Percentiles rank a stretch among this genome's conserved stretches.
Conservation (phyloP, 92 coral and sea anemone genomes). For the Parazoanthus atlanticus region DNA sequence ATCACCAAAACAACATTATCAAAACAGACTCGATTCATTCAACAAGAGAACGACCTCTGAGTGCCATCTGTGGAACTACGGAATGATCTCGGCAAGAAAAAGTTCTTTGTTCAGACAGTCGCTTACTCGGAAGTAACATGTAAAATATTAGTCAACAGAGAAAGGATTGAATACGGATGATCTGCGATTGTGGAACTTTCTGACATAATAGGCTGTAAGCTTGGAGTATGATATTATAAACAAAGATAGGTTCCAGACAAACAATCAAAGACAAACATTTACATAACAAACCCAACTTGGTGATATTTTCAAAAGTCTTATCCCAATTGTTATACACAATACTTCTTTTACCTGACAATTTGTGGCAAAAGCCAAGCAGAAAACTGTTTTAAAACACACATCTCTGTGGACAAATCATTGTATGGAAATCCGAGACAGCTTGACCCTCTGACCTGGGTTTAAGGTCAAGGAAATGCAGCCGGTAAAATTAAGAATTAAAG, state of each 20-base stretch:
- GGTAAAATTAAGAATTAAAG: neutral
- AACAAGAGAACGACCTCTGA: slow-evolving; percentile 7
- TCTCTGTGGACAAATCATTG: neutral
- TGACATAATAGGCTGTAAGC: neutral
- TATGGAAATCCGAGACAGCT: slow-evolving; percentile 21
- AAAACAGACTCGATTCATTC: slow-evolving; percentile 3
- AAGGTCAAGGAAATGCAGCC: neutral
- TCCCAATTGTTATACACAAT: neutral
- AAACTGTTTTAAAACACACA: slow-evolving; percentile 1
- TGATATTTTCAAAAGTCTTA: neutral
- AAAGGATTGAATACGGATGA: slow-evolving; percentile 9
- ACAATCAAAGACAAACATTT: slow-evolving; percentile 15
- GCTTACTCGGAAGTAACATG: neutral
- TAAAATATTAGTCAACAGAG: neutral
- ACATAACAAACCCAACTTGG: slow-evolving; percentile 21
- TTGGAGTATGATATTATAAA: slow-evolving; percentile 17
- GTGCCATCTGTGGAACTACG: slow-evolving; percentile 1
- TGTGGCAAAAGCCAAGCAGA: slow-evolving; percentile 24
- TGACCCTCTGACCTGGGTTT: slow-evolving; percentile 1
- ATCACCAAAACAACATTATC: slow-evolving; percentile 26
- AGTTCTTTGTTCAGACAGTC: neutral
- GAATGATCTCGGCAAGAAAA: neutral
- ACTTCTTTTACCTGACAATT: slow-evolving; percentile 21
- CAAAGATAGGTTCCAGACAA: slow-evolving; percentile 20
- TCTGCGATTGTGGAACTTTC: slow-evolving; percentile 11